Conservation (phyloP, 1,140 invertebrate genomes). For the Mamestra configurata region DNA sequence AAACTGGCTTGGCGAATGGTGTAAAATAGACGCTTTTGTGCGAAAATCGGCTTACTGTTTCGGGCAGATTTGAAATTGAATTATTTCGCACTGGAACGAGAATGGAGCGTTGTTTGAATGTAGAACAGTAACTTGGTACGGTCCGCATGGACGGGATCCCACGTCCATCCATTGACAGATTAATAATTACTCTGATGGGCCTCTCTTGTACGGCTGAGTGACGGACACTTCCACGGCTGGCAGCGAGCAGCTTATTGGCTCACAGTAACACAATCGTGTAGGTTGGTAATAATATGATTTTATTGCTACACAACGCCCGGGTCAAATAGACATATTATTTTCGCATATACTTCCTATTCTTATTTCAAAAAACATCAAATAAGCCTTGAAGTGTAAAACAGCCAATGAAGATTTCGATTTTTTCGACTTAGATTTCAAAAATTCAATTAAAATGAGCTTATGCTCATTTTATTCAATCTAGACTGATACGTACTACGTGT, state of each 20-base stretch:
- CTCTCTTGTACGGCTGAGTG: conserved; percentile 17
- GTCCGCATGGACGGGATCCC: not conserved
- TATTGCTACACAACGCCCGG: too few species aligned
- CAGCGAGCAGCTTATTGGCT: not conserved
- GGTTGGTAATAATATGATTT: too few species aligned
- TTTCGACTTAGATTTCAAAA: too few species aligned
- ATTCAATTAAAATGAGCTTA: too few species aligned
- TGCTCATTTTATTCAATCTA: too few species aligned
- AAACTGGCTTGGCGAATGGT: not conserved
- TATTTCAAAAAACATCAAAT: too few species aligned
- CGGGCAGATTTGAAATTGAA: not conserved
- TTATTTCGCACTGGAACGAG: not conserved
- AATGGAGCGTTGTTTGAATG: not conserved
- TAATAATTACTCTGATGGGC: conserved; percentile 38
- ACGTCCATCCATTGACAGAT: conserved; percentile 17
- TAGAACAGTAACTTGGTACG: not conserved
- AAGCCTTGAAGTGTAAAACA: too few species aligned
- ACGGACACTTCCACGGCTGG: not conserved
- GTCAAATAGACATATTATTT: too few species aligned
- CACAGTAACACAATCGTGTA: not conserved
- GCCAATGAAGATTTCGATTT: too few species aligned
- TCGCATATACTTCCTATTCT: too few species aligned
- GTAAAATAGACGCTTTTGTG: conserved; percentile 15
- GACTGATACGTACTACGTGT: too few species aligned
- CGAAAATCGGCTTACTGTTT: conserved; percentile 9